Evolutionary conservation across 2,888 invertebrate genomes (phyloP), one percentile per base, ranked within the genome.

Genomic region (Orchesellides sinensis): DNA sequence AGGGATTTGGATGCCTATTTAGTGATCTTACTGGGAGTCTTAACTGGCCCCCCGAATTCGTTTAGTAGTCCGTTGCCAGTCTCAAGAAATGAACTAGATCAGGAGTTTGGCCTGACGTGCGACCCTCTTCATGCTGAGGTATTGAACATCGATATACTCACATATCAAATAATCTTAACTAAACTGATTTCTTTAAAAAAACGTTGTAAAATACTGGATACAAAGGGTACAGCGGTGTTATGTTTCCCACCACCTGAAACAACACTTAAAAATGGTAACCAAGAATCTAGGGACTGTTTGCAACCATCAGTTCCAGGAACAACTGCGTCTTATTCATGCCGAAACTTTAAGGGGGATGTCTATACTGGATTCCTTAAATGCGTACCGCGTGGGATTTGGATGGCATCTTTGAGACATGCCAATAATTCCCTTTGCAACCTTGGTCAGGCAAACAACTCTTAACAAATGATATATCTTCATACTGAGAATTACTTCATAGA

Each of bases 401-500:
- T 74, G 0, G 61, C 45, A 14, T 66, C 73, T 10, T 40, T 73
- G 8, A 27, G 27, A 21, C 65, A 49, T 10, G 83, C 66, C 17
- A 83, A 74, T 19, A 83, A 69, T 32, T 83, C 83, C 6, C 32
- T 83, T 0, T 83, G 83, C 54, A 79, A 79, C 52, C 56, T 83
- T 25, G 78, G 83, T 83, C n/a, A n/a, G n/a, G n/a, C n/a, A n/a
- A n/a, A n/a, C n/a, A n/a, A n/a, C n/a, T n/a, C n/a, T n/a, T n/a
- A n/a, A n/a, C n/a, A n/a, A n/a, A 29, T 25, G 47, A 35, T 10
- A 29, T 65, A 40, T 8, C 27, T 59, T 29, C 8, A 21, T 10
- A 21, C 21, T 12, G 29, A 12, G 29, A 52, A 29, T 49, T 10
- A 12, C 17, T 70, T 35, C 10, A 54, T 32, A 19, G n/a, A 2